Conservation (phyloP, 2,797 vertebrate species). For the Etheostoma perlongum region DNA sequence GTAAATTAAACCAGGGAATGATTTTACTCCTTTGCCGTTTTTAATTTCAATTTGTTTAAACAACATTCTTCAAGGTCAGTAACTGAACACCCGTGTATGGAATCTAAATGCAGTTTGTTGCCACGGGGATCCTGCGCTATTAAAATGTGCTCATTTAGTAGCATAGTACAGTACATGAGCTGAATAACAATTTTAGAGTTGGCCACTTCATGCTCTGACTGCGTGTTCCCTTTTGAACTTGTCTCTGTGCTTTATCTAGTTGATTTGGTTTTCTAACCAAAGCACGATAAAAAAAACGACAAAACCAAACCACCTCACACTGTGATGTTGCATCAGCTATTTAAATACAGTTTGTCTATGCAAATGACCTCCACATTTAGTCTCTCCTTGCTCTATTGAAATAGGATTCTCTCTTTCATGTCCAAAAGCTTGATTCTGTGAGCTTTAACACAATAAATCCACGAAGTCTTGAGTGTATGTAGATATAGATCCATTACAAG, state of each 20-base stretch:
- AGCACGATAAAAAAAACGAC: not conserved
- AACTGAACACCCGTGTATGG: conserved; percentile 71
- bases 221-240: conserved; percentile 39
- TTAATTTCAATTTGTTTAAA: conserved; percentile 82
- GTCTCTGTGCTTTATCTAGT: conserved; percentile 36
- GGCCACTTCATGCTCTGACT: conserved; percentile 48
- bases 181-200: conserved; percentile 78
- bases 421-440: not conserved
- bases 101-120: conserved; percentile 75
- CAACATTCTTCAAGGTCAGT: conserved; percentile 83
- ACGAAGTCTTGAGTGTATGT: not conserved
- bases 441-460: not conserved
- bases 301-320: conserved; percentile 6
- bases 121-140: conserved; percentile 73
- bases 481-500: not conserved
- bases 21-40: conserved; percentile 72
- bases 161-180: conserved; percentile 71
- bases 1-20: conserved; percentile 70
- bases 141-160: conserved; percentile 80
- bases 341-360: conserved; percentile 28
- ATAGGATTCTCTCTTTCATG: conserved; percentile 3
- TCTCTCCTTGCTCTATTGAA: not conserved
- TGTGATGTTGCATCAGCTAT: conserved; percentile 29
- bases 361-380: conserved; percentile 16
- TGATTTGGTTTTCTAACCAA: conserved; percentile 27